Evolutionary conservation across 2,888 invertebrate species (phyloP).

Genomic region (Diarsia mendica): DNA sequence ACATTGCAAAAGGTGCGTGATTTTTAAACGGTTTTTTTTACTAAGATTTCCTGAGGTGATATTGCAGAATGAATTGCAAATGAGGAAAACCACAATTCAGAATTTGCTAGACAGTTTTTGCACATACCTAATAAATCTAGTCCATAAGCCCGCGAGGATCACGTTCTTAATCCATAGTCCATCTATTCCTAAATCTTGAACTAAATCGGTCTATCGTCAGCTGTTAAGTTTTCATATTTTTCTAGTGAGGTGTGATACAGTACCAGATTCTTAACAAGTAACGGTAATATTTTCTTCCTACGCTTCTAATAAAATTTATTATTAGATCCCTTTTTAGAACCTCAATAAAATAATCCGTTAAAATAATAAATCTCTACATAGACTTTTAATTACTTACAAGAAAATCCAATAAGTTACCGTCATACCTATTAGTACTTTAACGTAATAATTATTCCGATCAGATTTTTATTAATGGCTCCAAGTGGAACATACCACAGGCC

Average conservation of each 20-base stretch:
- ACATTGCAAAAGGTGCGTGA: conserved; percentile 12
- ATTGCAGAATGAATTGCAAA: no score
- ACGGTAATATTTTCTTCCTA: conserved; percentile 17
- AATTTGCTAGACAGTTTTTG: no score
- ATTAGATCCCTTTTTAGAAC: neutral
- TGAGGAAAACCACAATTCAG: no score
- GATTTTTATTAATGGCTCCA: conserved; percentile 63
- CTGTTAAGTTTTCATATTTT: no score
- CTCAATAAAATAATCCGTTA: conserved; percentile 21
- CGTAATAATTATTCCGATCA: conserved; percentile 57
- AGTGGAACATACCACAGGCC: conserved; percentile 63
- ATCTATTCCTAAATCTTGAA: neutral
- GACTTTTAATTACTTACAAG: conserved; percentile 54
- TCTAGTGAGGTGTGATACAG: no score
- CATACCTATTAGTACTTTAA: conserved; percentile 56
- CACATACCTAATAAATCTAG: no score
- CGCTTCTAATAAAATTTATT: conserved; percentile 19
- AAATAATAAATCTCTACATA: conserved; percentile 31
- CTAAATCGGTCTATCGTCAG: neutral
- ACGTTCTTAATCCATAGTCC: neutral
- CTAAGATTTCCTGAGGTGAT: no score
- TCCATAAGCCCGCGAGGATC: neutral
- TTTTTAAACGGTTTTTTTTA: neutral
- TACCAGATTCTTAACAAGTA: conserved; percentile 3
- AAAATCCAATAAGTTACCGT: conserved; percentile 52